A percentile compares a stretch with the other conserved stretches of the same genome.
phyloP scores from a whole-genome alignment of 2,113 vertebrate species.

The Pangasianodon gigas region DNA sequence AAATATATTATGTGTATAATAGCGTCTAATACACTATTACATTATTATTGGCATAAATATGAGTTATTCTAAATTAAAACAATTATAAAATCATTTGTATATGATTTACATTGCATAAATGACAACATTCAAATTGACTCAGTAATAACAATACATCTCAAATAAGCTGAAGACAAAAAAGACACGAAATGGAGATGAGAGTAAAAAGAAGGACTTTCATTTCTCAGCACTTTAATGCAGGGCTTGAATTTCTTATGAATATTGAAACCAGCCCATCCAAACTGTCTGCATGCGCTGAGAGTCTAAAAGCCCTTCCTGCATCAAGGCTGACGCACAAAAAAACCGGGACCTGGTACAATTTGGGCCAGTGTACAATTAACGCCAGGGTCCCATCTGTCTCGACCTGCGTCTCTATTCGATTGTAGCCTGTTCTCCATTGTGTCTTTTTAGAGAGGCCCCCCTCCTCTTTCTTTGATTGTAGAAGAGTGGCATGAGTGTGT shows the following conservation, averaged over 20 bases:
- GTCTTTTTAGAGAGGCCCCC: constrained; percentile 62
- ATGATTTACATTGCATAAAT: background rate
- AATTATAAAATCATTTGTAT: background rate
- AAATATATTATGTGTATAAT: background rate
- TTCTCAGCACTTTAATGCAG: constrained; percentile 15
- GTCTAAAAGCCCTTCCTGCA: constrained; percentile 31
- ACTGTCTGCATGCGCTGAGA: constrained; percentile 30
- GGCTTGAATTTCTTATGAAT: constrained; percentile 39
- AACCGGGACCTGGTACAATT: constrained; percentile 46
- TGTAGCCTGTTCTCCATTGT: constrained; percentile 78
- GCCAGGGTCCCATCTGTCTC: constrained; percentile 84
- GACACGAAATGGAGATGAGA: background rate
- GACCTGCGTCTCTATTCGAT: constrained; percentile 78
- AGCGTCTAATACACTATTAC: background rate
- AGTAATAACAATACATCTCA: background rate
- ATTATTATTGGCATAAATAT: background rate
- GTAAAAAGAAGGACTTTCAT: background rate
- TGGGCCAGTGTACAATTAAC: constrained; percentile 69
- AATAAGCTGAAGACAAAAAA: background rate
- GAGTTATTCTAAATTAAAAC: background rate
- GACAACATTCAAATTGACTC: background rate
- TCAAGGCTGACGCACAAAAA: constrained; percentile 20
- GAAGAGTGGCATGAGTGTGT: constrained; percentile 56
- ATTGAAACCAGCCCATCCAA: constrained; percentile 38
- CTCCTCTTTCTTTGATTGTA: constrained; percentile 71